These are phyloP conservation scores for Norana najaformis DNA, from an alignment of 2,888 invertebrate genomes.

Conservation along the genomic window DNA sequence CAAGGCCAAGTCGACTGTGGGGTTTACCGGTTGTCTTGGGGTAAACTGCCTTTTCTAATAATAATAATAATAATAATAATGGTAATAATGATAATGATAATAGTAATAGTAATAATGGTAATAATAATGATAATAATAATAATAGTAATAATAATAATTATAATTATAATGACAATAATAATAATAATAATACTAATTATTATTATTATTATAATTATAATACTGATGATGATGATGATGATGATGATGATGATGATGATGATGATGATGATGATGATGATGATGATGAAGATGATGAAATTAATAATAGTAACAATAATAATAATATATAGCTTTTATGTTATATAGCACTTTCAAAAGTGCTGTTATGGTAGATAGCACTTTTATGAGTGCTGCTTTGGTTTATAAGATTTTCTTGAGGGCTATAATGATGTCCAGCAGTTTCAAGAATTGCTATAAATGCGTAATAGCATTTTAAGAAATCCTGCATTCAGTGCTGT, in stretches of 20 bases:
- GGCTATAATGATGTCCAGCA: not conserved
- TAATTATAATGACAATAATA: not conserved
- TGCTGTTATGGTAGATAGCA: not conserved
- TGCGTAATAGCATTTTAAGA: not conserved
- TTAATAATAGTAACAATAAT: no score
- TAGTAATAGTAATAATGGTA: not conserved
- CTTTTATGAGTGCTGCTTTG: not conserved
- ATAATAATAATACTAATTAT: no score
- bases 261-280: no score
- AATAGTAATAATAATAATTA: not conserved
- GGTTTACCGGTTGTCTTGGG: slow-evolving; percentile 54
- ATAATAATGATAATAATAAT: not conserved
- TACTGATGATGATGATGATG: no score
- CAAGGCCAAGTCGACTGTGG: slow-evolving; percentile 45
- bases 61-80: not conserved
- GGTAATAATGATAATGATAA: not conserved
- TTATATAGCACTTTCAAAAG: not conserved
- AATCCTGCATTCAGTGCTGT: no score
- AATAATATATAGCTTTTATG: no score
- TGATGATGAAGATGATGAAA: no score
- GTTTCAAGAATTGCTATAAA: not conserved
- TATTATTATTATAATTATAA: no score
- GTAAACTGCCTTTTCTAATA: slow-evolving; percentile 45
- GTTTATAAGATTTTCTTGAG: not conserved
- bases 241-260: not conserved